Base-by-base conservation (phyloP, 2,113 vertebrate species). In the Sakesphorus luctuosus region DNA sequence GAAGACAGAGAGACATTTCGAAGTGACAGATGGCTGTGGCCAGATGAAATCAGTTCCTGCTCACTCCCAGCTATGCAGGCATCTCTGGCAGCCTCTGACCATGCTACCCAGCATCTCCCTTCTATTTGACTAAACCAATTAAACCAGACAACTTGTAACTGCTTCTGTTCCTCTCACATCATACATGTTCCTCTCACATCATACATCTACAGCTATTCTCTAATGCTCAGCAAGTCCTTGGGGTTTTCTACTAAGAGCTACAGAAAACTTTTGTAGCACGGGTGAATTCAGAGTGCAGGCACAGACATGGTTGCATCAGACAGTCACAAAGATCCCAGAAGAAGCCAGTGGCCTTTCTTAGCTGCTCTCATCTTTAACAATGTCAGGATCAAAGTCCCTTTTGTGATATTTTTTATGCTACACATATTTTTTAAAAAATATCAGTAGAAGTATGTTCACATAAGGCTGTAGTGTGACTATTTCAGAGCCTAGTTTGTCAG, bases 231-330 rank as follows among this genome's bases (percentile, higher is more conserved):
- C 0, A 3, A 68, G 40, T n/a, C n/a, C 73, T 63, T 90, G 31
- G 10, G 31, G 61, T 53, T 88, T 76, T 59, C 9, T 26, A 10
- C 35, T 19, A 25, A 29, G 4, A n/a, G 15, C 26, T 24, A 56
- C 24, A 52, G 40, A 29, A 63, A 89, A 26, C 16, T 86, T 76
- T 23, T 28, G 35, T 46, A 56, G 52, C 18, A 53, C 36, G 35
- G 8, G 7, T 26, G 9, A 87, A 50, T 46, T 91, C 66, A 87
- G 74, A 87, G n/a, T 24, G 15, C 74, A 73, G 59, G 13, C 33
- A 44, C 26, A 84, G 47, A 18, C 17, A 17, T 0, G 0, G 31
- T 28, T 43, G 15, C n/a, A 40, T 66, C 47, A 61, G 17, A 40
- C 13, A 59, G 6, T 31, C 44, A 46, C 24, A 65, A 63, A 83